Evolutionary conservation across 2,797 vertebrate genomes (phyloP), one percentile per base, ranked within the genome.

Genomic region (Ciconia nigra): DNA sequence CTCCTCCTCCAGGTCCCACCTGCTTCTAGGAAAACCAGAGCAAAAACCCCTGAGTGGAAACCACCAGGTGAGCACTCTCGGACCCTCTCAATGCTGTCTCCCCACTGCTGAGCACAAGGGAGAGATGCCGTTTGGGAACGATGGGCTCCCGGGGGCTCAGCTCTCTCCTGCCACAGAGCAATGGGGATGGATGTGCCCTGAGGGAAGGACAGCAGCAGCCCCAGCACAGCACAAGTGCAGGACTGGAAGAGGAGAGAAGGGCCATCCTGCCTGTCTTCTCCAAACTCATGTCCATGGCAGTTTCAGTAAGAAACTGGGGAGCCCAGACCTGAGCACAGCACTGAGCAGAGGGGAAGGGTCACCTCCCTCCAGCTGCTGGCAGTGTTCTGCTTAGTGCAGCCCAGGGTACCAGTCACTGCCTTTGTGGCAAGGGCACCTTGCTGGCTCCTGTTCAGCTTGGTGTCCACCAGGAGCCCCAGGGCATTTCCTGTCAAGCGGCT

Each of bases 31-130:
- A 20, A 55, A 46, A 37, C 12, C 13, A 31, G 16, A 57, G 28
- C 41, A 80, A 80, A 66, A 54, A 29, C 9, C 19, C 19, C 20
- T 29, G 17, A 7, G 18, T 21, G 24, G n/a, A 12, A 22, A n/a
- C 15, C 3, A 2, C 19, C 39, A 44, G 39, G 11, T 1, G 5
- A 80, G 52, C 2, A 2, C 29, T 58, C 35, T 54, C 5, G 4
- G 24, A 16, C 11, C 29, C 10, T 22, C 15, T 28, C 29, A 41
- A 29, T 5, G 9, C 44, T n/a, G 22, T 81, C 7, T 15, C 22
- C 4, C 14, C 10, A 8, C 5, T 3, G 8, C 44, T 58, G 29
- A 49, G 29, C 9, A 33, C 29, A 33, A 51, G 15, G 10, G 8
- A 58, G 12, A 81, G 29, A 14, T 3, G 3, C 3, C 9, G 7